Percentiles rank a stretch among this genome's conserved stretches.
Evolutionary conservation across 2,797 vertebrate genomes (phyloP).

Genomic region (Erpetoichthys calabaricus): DNA sequence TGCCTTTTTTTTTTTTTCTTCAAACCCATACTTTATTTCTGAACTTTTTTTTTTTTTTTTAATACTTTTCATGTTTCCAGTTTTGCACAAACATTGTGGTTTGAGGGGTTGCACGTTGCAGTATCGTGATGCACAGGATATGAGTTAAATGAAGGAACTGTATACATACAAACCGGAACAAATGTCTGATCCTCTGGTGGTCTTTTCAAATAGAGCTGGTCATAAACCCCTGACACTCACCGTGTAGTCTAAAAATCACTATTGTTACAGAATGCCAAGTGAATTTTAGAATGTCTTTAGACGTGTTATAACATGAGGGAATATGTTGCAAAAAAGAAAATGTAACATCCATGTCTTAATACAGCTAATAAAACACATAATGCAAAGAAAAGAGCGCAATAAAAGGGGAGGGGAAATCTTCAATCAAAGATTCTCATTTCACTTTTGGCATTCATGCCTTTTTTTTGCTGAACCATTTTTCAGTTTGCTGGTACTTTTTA

Average conservation of each 20-base stretch:
- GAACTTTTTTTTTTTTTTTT: constrained; percentile 31
- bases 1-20: constrained; percentile 40
- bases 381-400: constrained; percentile 30
- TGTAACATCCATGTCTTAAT: constrained; percentile 41
- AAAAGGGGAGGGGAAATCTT: constrained; percentile 40
- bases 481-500: constrained; percentile 49
- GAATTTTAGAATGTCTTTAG: constrained; percentile 46
- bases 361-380: constrained; percentile 34
- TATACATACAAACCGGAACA: constrained; percentile 46
- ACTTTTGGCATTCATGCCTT: constrained; percentile 54
- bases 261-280: constrained; percentile 48
- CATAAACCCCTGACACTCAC: constrained; percentile 34
- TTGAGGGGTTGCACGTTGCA: constrained; percentile 52
- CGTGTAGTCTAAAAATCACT: constrained; percentile 41
- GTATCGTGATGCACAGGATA: constrained; percentile 41
- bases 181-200: constrained; percentile 44
- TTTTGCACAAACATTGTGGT: constrained; percentile 61
- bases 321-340: constrained; percentile 17
- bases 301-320: constrained; percentile 43
- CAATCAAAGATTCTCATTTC: constrained; percentile 47
- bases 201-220: constrained; percentile 56
- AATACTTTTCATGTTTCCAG: constrained; percentile 48
- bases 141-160: constrained; percentile 52
- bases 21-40: constrained; percentile 30
- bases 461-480: constrained; percentile 46